Evolutionary conservation across 2,113 vertebrate species (phyloP).

Genomic region (Pygathrix nemaeus): DNA sequence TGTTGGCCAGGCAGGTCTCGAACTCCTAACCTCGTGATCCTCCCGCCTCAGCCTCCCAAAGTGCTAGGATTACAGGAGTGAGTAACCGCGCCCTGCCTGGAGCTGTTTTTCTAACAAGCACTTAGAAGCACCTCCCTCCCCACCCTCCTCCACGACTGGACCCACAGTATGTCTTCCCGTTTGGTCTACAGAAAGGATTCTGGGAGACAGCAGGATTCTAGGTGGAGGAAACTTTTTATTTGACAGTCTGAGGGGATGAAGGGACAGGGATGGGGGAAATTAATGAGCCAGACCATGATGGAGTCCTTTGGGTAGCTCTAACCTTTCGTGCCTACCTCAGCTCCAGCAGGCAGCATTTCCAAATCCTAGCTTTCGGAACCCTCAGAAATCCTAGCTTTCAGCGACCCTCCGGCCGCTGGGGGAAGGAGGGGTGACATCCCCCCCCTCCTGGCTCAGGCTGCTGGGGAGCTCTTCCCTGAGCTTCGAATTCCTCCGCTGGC

Average conservation of each 20-base stretch:
- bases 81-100: no score
- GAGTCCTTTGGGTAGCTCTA: not conserved
- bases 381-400: not conserved
- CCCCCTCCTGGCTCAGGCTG: not conserved
- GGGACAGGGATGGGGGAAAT: not conserved
- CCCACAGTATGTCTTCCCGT: not conserved
- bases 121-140: not conserved
- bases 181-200: not conserved
- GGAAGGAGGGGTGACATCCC: no score
- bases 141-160: not conserved
- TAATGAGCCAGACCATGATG: not conserved
- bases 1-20: no score
- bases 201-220: not conserved
- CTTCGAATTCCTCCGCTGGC: not conserved
- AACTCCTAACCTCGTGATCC: no score
- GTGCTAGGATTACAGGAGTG: no score
- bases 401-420: not conserved
- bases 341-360: not conserved
- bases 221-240: slow-evolving; percentile 33
- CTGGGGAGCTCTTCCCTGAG: not conserved
- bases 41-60: no score
- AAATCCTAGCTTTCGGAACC: not conserved
- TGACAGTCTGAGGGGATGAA: not conserved
- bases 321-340: not conserved
- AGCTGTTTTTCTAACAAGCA: not conserved